phyloP scores from a whole-genome alignment of 2,113 vertebrate genomes.

The Caranx ignobilis region DNA sequence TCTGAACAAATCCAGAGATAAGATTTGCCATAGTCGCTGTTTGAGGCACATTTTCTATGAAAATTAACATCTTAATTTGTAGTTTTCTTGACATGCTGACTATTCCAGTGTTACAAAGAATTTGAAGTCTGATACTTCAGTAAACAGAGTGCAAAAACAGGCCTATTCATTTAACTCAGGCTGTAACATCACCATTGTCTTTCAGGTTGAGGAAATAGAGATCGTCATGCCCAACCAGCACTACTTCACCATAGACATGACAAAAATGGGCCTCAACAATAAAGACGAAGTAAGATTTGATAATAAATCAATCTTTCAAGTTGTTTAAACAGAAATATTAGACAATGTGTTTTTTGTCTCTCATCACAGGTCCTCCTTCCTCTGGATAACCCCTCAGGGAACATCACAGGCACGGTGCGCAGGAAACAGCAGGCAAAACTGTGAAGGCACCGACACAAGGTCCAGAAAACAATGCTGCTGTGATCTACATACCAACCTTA shows the following conservation, averaged over 20 bases:
- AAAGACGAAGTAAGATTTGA: slow-evolving; percentile 90
- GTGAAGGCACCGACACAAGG: slow-evolving; percentile 64
- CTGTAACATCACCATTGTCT: slow-evolving; percentile 36
- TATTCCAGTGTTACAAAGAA: background rate
- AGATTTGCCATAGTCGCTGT: background rate
- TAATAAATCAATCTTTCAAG: background rate
- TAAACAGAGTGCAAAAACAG: background rate
- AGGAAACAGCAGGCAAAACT: slow-evolving; percentile 86
- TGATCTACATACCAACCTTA: background rate
- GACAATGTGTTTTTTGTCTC: background rate
- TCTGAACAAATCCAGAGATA: background rate
- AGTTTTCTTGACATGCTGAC: background rate
- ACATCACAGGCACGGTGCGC: slow-evolving; percentile 90
- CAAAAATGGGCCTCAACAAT: slow-evolving; percentile 91
- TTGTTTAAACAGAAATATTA: background rate
- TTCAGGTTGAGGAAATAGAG: slow-evolving; percentile 94
- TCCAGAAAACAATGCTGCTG: slow-evolving; percentile 6
- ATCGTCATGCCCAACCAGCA: slow-evolving; percentile 92
- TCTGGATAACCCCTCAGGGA: slow-evolving; percentile 91
- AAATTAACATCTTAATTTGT: too few species aligned
- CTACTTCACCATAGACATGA: slow-evolving; percentile 93
- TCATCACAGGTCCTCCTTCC: slow-evolving; percentile 89
- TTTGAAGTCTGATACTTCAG: background rate
- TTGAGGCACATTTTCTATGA: background rate
- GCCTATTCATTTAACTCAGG: background rate